Conservation (phyloP, 1,140 invertebrate genomes). For the Hirudo medicinalis region DNA sequence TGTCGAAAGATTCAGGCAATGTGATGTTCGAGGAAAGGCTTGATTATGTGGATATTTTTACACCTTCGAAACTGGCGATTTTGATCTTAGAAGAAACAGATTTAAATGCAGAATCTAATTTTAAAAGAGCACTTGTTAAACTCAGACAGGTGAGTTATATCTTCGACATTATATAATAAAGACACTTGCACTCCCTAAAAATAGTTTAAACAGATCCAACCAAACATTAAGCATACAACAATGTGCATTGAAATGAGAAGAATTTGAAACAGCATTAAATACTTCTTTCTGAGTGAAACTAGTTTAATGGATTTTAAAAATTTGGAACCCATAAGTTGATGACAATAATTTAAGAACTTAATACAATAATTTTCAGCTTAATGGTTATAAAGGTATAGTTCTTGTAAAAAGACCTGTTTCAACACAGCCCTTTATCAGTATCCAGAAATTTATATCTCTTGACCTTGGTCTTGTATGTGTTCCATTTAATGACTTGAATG, state of each 20-base stretch:
- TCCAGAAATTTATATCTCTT: constrained; percentile 5
- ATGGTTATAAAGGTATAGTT: background rate
- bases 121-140: constrained; percentile 10
- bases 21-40: constrained; percentile 1
- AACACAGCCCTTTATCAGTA: background rate
- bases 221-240: no score
- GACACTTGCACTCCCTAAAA: no score
- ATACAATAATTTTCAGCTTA: background rate
- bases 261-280: no score
- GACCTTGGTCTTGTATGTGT: background rate
- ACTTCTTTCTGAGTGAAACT: no score
- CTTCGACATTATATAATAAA: background rate
- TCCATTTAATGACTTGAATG: background rate
- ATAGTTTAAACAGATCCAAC: no score
- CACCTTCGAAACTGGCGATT: background rate
- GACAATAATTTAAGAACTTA: no score
- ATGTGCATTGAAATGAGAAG: no score
- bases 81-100: background rate
- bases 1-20: background rate
- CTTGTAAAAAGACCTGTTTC: background rate
- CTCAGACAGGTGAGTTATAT: background rate
- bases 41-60: constrained; percentile 10
- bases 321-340: no score
- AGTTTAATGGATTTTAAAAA: no score
- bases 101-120: background rate